Conservation (phyloP, 2,797 vertebrate genomes). For the Uromys caudimaculatus region DNA sequence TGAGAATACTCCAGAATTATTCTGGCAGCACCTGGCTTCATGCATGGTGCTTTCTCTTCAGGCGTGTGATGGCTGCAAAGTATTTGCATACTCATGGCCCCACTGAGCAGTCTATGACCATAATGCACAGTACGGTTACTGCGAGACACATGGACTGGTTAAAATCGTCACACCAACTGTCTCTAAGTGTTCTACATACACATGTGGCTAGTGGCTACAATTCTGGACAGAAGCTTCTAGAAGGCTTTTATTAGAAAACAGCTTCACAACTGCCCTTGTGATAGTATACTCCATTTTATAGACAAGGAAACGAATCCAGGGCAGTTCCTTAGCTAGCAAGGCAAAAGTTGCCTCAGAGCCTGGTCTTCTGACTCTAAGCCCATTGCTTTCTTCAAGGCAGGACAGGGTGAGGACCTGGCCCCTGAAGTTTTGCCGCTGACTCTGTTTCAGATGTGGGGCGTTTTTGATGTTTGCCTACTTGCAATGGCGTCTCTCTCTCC, state of each 20-base stretch:
- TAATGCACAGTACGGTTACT: neutral
- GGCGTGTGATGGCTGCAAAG: neutral
- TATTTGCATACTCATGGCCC: too few relatives aligned
- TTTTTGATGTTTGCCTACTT: neutral
- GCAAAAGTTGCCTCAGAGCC: too few relatives aligned
- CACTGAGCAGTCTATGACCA: neutral
- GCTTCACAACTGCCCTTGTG: neutral
- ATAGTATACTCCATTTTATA: neutral
- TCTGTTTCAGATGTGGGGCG: neutral
- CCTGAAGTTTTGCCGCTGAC: neutral
- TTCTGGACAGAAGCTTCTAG: neutral
- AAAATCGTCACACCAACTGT: neutral
- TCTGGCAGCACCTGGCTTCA: neutral
- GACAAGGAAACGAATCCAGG: neutral
- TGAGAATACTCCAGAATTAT: neutral
- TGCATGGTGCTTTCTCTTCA: neutral
- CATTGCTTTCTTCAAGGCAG: neutral
- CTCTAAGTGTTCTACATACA: neutral
- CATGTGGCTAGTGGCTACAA: neutral
- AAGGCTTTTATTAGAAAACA: neutral
- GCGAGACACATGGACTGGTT: neutral
- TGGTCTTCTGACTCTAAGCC: neutral
- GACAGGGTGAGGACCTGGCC: neutral
- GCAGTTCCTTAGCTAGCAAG: neutral
- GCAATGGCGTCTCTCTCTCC: neutral